Conservation (phyloP, 2,113 vertebrate genomes). For the Ursus arctos region DNA sequence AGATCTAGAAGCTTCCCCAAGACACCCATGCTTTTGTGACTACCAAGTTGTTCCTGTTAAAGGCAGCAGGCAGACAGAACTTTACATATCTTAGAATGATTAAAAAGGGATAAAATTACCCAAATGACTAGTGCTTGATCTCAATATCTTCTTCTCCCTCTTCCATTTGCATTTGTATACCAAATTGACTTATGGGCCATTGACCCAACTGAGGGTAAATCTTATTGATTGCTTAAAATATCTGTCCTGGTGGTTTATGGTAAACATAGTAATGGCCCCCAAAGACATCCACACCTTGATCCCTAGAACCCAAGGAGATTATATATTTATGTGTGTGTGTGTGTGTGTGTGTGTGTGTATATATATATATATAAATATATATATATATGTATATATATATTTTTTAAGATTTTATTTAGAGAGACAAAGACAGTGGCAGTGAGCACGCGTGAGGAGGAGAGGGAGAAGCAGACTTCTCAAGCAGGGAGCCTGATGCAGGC, state of each 20-base stretch:
- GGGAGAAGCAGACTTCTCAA: neutral
- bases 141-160: neutral
- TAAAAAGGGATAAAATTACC: neutral
- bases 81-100: neutral
- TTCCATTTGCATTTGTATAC: neutral
- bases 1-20: slow-evolving; percentile 6
- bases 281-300: neutral
- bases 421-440: neutral
- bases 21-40: neutral
- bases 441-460: neutral
- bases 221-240: neutral
- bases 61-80: neutral
- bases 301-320: neutral
- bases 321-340: no score
- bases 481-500: no score
- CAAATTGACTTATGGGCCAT: neutral
- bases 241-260: neutral
- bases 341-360: no score
- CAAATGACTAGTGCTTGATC: neutral
- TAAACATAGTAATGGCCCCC: neutral
- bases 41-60: neutral
- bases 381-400: no score
- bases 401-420: neutral
- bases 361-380: no score
- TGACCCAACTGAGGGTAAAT: neutral